Conservation (phyloP, 2,888 invertebrate genomes). For the Monochamus alternatus region DNA sequence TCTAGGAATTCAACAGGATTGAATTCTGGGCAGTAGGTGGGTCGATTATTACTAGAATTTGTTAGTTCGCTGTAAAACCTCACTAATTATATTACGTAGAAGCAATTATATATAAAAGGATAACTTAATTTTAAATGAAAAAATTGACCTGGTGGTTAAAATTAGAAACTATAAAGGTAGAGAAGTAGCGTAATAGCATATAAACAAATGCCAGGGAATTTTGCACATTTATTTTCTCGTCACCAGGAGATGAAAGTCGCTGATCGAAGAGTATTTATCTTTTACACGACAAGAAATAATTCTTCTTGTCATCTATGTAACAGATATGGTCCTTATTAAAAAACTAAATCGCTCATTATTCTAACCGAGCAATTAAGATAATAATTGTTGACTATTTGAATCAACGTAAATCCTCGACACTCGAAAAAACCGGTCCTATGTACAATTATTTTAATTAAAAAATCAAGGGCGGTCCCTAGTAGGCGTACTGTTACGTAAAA, state of each 20-base stretch:
- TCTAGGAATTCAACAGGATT: too few relatives aligned
- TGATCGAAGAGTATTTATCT: background rate
- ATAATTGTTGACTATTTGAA: too few relatives aligned
- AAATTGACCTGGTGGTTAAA: background rate
- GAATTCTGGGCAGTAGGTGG: too few relatives aligned
- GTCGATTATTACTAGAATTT: too few relatives aligned
- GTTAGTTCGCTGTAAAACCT: too few relatives aligned
- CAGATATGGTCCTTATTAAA: too few relatives aligned
- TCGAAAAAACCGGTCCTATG: background rate
- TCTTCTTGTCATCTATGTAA: background rate
- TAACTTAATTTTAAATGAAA: background rate
- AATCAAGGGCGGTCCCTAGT: conserved; percentile 5
- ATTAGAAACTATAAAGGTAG: too few relatives aligned
- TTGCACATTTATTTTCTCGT: background rate
- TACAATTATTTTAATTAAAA: conserved; percentile 13
- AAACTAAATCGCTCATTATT: too few relatives aligned
- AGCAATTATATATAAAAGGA: background rate
- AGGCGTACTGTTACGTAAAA: conserved; percentile 9
- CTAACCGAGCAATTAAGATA: too few relatives aligned
- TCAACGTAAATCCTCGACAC: too few relatives aligned
- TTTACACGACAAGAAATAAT: background rate
- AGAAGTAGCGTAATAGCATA: too few relatives aligned
- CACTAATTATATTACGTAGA: background rate
- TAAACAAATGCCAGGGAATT: background rate
- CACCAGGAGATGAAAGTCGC: background rate